Evolutionary conservation across 2,888 invertebrate species (phyloP).

Genomic region (Petrolisthes cinctipes): DNA sequence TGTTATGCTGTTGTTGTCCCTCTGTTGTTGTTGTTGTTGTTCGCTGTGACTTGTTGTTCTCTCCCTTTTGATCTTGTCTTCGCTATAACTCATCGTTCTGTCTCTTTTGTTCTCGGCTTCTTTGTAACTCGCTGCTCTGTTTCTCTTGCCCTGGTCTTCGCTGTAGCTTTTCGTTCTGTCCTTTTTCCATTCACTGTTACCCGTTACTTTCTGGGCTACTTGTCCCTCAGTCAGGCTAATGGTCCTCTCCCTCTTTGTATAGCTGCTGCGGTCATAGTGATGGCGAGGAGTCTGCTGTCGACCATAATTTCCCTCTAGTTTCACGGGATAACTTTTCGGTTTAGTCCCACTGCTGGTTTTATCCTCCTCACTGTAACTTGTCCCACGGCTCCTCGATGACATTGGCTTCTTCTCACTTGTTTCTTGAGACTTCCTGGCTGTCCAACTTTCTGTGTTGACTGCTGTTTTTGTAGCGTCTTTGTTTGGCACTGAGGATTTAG

Average conservation of each 20-base stretch:
- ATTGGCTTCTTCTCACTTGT: neutral
- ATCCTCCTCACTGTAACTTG: neutral
- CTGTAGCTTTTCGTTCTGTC: neutral
- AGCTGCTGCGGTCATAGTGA: neutral
- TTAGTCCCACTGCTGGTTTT: neutral
- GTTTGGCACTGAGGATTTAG: too few species aligned
- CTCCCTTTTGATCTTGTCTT: neutral
- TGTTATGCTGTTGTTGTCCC: too few species aligned
- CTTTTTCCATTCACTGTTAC: neutral
- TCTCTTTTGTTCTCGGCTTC: conserved; percentile 9
- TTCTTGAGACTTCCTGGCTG: neutral
- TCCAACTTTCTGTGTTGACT: too few species aligned
- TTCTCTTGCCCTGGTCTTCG: neutral
- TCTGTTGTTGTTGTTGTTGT: neutral
- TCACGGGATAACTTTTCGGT: neutral
- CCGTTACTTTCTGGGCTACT: neutral
- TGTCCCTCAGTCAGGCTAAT: neutral
- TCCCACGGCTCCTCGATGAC: neutral
- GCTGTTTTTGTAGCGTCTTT: too few species aligned
- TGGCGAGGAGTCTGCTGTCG: neutral
- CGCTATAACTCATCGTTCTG: neutral
- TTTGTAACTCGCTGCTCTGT: neutral
- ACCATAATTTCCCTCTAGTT: neutral
- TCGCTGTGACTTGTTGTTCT: conserved; percentile 3
- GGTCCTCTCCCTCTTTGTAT: conserved; percentile 3